phyloP scores from a whole-genome alignment of 2,113 vertebrate genomes.

The Struthidea cinerea region DNA sequence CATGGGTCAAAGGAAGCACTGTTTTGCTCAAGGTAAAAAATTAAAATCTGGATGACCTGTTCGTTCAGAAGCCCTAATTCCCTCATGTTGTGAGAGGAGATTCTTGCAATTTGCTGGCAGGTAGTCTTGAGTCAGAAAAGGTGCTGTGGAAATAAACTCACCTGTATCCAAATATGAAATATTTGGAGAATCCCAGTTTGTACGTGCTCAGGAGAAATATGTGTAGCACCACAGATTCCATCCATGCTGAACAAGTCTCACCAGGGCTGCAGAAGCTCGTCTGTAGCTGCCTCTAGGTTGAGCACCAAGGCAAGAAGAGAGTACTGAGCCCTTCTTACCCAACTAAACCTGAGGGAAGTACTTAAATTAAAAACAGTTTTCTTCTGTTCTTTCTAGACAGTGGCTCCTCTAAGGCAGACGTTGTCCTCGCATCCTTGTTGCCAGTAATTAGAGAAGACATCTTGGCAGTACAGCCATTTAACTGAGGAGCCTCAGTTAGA shows the following conservation, averaged over 20 bases:
- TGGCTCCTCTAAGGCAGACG: neutral
- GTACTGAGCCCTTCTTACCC: neutral
- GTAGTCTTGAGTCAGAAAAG: neutral
- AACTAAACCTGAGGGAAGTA: neutral
- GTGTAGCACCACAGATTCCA: neutral
- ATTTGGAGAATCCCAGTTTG: neutral
- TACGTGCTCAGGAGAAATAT: neutral
- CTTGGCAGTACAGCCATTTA: neutral
- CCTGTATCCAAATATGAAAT: neutral
- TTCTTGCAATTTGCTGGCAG: neutral
- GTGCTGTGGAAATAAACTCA: neutral
- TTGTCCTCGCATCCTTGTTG: neutral
- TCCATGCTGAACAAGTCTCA: neutral
- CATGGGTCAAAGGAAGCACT: neutral
- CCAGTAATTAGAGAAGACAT: neutral
- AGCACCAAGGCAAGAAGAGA: neutral
- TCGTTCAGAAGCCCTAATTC: neutral
- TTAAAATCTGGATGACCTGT: neutral
- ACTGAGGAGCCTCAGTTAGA: neutral
- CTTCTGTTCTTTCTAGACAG: neutral
- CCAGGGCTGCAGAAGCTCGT: neutral
- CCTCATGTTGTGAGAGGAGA: neutral
- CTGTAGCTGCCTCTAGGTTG: neutral
- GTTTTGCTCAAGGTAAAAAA: neutral
- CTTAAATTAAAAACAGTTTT: neutral